These are phyloP conservation scores for Diarsia brunnea DNA, from an alignment of 2,888 invertebrate genomes.

Conservation along the genomic window DNA sequence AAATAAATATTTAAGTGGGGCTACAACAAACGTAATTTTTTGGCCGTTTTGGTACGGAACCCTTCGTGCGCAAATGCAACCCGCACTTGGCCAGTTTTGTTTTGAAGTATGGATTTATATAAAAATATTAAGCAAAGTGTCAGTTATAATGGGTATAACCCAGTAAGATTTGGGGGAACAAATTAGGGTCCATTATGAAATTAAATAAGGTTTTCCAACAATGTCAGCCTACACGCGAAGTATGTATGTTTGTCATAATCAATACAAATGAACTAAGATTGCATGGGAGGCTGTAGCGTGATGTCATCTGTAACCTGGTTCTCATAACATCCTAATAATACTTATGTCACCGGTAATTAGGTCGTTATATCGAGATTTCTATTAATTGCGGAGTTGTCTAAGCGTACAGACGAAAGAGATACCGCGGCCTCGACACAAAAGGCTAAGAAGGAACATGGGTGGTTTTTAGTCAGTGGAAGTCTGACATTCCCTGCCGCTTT, in stretches of 20 bases:
- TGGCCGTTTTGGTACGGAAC: too few species aligned
- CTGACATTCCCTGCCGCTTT: too few species aligned
- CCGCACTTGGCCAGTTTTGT: too few species aligned
- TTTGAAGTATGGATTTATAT: constrained; percentile 38
- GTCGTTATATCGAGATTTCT: neutral
- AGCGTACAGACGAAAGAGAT: too few species aligned
- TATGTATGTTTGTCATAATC: constrained; percentile 16
- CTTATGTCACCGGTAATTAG: neutral
- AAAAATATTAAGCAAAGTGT: constrained; percentile 46
- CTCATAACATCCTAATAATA: constrained; percentile 13
- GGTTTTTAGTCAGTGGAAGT: too few species aligned
- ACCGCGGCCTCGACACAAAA: too few species aligned
- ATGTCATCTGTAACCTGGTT: constrained; percentile 41
- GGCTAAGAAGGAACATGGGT: too few species aligned
- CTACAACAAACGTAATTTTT: too few species aligned
- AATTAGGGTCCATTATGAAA: constrained; percentile 46
- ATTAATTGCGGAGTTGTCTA: neutral
- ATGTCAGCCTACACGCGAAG: constrained; percentile 35
- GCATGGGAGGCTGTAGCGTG: constrained; percentile 22
- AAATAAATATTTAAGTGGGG: too few species aligned
- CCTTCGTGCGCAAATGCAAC: too few species aligned
- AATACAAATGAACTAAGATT: constrained; percentile 19
- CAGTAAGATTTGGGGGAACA: constrained; percentile 32
- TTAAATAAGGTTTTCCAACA: constrained; percentile 28
- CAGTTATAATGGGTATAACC: constrained; percentile 29